A percentile compares a stretch with the other conserved stretches of the same genome.
Evolutionary conservation across 2,113 vertebrate genomes (phyloP).

Genomic region (Triplophysa rosa): DNA sequence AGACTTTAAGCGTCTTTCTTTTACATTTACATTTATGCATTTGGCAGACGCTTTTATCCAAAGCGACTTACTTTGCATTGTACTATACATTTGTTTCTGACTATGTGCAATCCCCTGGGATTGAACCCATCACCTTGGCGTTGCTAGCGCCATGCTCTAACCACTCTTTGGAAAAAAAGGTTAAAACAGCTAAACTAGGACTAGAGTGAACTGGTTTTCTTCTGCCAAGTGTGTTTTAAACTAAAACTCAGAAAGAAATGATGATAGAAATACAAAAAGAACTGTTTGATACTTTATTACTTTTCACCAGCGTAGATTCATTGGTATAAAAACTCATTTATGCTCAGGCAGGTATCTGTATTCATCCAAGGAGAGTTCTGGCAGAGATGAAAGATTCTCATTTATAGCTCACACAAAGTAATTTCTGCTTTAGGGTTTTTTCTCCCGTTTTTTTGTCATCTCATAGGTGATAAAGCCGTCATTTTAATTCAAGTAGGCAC

Average conservation of each 20-base stretch:
- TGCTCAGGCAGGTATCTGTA: neutral
- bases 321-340: neutral
- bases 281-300: too few relatives aligned
- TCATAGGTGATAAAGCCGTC: slow-evolving; percentile 28
- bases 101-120: too few relatives aligned
- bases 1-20: slow-evolving; percentile 57
- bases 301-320: too few relatives aligned
- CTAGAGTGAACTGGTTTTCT: too few relatives aligned
- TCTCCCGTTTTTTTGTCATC: neutral
- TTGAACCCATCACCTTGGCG: too few relatives aligned
- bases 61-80: too few relatives aligned
- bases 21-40: too few relatives aligned
- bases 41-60: too few relatives aligned
- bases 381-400: slow-evolving; percentile 25
- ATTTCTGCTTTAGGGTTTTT: slow-evolving; percentile 32
- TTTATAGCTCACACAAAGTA: slow-evolving; percentile 35
- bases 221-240: neutral
- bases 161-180: too few relatives aligned
- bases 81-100: too few relatives aligned
- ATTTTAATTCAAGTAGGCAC: slow-evolving; percentile 20
- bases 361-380: slow-evolving; percentile 14
- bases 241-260: neutral
- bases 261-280: neutral
- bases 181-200: too few relatives aligned
- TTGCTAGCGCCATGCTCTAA: too few relatives aligned